A percentile compares a stretch with the other conserved stretches of the same genome.
These are phyloP conservation scores for Malacoctenus gilli DNA, from an alignment of 2,797 vertebrate genomes.

Conservation along the genomic window DNA sequence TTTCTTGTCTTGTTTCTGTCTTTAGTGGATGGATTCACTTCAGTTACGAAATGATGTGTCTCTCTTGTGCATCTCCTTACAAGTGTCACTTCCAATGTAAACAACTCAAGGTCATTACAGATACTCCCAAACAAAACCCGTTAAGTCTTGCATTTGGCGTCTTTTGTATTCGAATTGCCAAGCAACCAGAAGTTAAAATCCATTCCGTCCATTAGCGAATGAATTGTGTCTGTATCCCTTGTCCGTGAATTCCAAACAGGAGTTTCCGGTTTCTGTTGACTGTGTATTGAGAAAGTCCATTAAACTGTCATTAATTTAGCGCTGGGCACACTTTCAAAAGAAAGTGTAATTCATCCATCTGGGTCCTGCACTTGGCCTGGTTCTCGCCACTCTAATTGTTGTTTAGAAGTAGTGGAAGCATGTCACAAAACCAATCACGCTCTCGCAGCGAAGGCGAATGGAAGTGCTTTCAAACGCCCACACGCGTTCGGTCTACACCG, in stretches of 20 bases:
- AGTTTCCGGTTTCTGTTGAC: conserved; percentile 45
- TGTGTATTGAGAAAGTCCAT: conserved; percentile 39
- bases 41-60: too few species aligned
- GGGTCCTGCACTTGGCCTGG: conserved; percentile 37
- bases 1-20: too few species aligned
- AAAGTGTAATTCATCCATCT: conserved; percentile 55
- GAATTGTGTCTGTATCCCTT: neutral
- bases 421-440: conserved; percentile 72
- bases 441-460: conserved; percentile 30
- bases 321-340: conserved; percentile 40
- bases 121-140: too few species aligned
- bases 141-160: too few species aligned
- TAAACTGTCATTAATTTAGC: conserved; percentile 64
- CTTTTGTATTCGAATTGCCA: too few species aligned
- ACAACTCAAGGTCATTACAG: too few species aligned
- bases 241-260: conserved; percentile 38
- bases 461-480: conserved; percentile 10
- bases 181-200: too few species aligned
- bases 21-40: too few species aligned
- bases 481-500: neutral
- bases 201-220: neutral
- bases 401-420: conserved; percentile 66
- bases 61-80: too few species aligned
- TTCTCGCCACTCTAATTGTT: conserved; percentile 70
- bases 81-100: too few species aligned